Base-by-base conservation (phyloP, 2,113 vertebrate species). In the Rhizomys pruinosus region DNA sequence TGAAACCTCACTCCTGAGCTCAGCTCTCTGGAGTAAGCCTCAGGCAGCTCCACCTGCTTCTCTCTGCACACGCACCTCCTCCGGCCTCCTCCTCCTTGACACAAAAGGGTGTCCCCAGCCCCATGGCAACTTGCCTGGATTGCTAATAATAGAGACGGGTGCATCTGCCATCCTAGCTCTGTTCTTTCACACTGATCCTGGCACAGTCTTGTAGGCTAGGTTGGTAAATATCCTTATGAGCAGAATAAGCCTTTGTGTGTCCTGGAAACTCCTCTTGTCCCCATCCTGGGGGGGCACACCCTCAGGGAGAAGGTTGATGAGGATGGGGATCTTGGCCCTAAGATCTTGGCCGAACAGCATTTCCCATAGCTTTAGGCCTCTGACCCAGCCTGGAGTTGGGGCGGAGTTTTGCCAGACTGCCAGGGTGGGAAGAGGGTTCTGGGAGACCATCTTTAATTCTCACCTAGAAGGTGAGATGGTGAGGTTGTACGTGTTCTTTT, bases 221-320 rank as follows among this genome's bases (percentile, higher is more conserved):
- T 94, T 82, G 93, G 94, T 96, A 90, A 97, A 95, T 95, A 95
- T 82, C 92, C 92, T 94, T 96, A 73, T 93, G 93, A 93, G 81
- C 95, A 96, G 94, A 97, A 94, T 74, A 88, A 80, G 90, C 44
- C 92, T 95, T 92, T 95, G 96, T 97, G 90, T 89, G 92, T 69
- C 92, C 86, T 93, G 82, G 94, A 96, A 95, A 92, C 89, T 85
- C 95, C 66, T 82, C 84, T 84, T 20, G 44, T 87, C 61, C n/a
- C 76, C 90, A 32, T 39, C 39, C 61, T 61, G 5, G 34, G 81
- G 92, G 89, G 93, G 55, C 55, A 66, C 47, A 20, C 84, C 82
- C 64, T 89, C 77, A 44, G 78, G 52, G 72, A 90, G 88, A 34
- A 59, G 85, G 73, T n/a, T 34, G 87, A 39, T 32, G 77, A 78